These are phyloP conservation scores for Drosophila mettleri DNA, from an alignment of 2,888 invertebrate genomes.

Conservation along the genomic window DNA sequence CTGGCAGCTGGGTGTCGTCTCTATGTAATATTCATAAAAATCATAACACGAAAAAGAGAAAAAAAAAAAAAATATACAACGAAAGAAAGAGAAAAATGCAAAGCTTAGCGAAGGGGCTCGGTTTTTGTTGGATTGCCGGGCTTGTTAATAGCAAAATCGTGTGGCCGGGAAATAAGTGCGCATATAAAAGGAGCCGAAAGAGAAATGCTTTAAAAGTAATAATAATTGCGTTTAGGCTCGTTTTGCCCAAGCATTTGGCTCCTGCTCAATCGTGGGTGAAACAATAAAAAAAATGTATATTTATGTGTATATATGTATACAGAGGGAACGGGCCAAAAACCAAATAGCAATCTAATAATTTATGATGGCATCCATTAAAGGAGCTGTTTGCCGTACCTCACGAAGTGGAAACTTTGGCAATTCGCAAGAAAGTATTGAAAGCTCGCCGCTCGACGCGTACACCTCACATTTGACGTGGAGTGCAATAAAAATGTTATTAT, in stretches of 20 bases:
- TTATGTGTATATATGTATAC: background rate
- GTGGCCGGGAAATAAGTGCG: conserved; percentile 70
- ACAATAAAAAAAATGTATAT: conserved; percentile 82
- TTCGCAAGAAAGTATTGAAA: conserved; percentile 71
- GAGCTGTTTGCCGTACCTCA: too few species aligned
- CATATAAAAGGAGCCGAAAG: conserved; percentile 64
- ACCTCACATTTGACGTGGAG: conserved; percentile 52
- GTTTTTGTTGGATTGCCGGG: conserved; percentile 10
- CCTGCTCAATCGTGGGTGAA: conserved; percentile 82
- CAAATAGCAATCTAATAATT: conserved; percentile 83
- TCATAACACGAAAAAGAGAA: conserved; percentile 50
- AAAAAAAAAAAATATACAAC: background rate
- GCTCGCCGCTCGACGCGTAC: conserved; percentile 27
- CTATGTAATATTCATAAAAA: conserved; percentile 64
- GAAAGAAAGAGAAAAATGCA: conserved; percentile 44
- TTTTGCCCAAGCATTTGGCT: conserved; percentile 21
- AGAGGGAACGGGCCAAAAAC: conserved; percentile 44
- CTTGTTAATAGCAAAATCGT: conserved; percentile 75
- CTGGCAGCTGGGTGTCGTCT: conserved; percentile 26
- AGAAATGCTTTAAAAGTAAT: conserved; percentile 77
- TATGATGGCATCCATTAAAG: conserved; percentile 81
- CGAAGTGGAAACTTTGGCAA: conserved; percentile 55
- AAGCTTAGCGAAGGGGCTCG: conserved; percentile 15
- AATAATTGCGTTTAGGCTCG: conserved; percentile 78
- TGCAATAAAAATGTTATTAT: conserved; percentile 82